Evolutionary conservation across 2,113 vertebrate species (phyloP).

Genomic region (Caranx melampygus): DNA sequence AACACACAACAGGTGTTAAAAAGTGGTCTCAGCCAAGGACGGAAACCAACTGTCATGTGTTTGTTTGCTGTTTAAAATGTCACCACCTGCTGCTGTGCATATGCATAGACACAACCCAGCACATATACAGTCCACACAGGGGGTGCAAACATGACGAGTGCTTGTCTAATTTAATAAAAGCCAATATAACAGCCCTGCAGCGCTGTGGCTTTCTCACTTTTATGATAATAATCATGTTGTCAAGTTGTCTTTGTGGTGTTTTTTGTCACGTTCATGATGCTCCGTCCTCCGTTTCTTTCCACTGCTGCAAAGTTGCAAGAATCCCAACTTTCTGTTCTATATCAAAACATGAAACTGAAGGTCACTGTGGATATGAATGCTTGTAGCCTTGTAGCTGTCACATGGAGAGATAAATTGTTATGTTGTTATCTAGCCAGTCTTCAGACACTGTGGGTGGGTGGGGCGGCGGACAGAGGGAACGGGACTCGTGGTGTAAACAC

Average conservation of each 20-base stretch:
- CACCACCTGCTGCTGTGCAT: slow-evolving; percentile 45
- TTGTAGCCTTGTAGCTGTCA: not conserved
- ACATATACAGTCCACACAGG: not conserved
- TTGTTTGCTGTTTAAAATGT: slow-evolving; percentile 57
- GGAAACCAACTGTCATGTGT: slow-evolving; percentile 34
- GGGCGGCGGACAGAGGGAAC: not conserved
- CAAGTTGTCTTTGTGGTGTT: not conserved
- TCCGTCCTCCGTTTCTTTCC: not conserved
- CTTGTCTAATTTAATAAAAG: not conserved
- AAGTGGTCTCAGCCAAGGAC: slow-evolving; percentile 16
- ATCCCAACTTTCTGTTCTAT: not conserved
- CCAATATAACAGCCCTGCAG: not conserved
- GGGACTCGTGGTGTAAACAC: not conserved
- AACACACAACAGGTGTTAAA: slow-evolving; percentile 26
- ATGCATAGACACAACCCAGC: not conserved
- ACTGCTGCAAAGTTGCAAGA: not conserved
- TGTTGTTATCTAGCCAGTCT: not conserved
- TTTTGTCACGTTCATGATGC: not conserved
- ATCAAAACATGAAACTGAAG: not conserved
- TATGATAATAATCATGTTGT: not conserved
- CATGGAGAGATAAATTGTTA: not conserved
- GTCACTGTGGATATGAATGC: not conserved
- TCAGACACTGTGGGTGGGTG: not conserved
- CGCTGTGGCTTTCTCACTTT: not conserved
- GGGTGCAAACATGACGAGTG: not conserved